Conservation (phyloP, 1,140 invertebrate genomes). For the Drosophila kurseongensis region DNA sequence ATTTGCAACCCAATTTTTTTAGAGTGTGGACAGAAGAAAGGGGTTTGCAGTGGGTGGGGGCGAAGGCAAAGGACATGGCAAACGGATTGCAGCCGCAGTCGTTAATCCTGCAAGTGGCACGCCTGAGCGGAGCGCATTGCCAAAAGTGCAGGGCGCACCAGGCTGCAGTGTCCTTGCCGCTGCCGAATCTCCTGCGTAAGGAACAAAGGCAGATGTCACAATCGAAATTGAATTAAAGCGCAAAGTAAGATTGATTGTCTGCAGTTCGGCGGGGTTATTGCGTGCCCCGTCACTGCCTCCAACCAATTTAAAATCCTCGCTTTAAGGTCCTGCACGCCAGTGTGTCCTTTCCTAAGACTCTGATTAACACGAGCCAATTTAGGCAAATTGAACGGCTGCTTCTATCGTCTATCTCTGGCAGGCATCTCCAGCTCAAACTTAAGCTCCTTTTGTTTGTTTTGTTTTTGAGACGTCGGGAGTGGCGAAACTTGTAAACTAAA, state of each 20-base stretch:
- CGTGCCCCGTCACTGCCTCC: constrained; percentile 55
- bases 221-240: constrained; percentile 83
- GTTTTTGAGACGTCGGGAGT: constrained; percentile 9
- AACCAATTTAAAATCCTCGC: constrained; percentile 34
- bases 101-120: constrained; percentile 81
- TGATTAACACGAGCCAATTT: constrained; percentile 80
- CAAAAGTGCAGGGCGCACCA: constrained; percentile 63
- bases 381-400: constrained; percentile 71
- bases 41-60: not conserved
- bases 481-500: constrained; percentile 43
- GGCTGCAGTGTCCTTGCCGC: constrained; percentile 54
- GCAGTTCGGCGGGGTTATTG: constrained; percentile 79
- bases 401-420: constrained; percentile 32
- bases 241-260: constrained; percentile 83
- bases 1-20: not conserved
- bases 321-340: constrained; percentile 56
- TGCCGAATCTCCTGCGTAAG: constrained; percentile 40
- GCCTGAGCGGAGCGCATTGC: constrained; percentile 78
- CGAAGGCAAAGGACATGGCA: constrained; percentile 56
- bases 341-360: constrained; percentile 9
- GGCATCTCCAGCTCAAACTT: constrained; percentile 35
- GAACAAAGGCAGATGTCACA: constrained; percentile 82
- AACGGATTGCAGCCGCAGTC: constrained; percentile 74
- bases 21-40: not conserved
- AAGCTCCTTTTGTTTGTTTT: constrained; percentile 51